Evolutionary conservation across 2,888 invertebrate genomes (phyloP).

Genomic region (Physocephala rufipes): DNA sequence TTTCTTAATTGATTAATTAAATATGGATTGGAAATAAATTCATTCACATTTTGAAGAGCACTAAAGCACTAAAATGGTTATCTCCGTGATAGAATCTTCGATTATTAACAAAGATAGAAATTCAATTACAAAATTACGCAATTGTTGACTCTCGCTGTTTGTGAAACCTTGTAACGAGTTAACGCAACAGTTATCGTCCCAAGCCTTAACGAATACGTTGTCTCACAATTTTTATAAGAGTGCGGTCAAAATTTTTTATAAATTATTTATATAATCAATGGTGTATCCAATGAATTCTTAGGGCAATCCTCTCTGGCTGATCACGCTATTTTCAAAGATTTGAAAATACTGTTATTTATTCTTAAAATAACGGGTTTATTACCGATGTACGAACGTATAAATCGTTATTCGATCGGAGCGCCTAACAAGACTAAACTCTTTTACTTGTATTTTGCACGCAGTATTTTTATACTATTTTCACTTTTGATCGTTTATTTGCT

Average conservation of each 20-base stretch:
- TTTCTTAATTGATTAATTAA: constrained; percentile 1
- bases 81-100: constrained; percentile 19
- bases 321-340: constrained; percentile 53
- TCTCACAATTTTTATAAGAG: no score
- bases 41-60: background rate
- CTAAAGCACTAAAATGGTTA: background rate
- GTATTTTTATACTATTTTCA: constrained; percentile 53
- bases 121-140: constrained; percentile 20
- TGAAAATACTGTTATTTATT: constrained; percentile 52
- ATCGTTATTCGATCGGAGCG: constrained; percentile 54
- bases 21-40: background rate
- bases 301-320: constrained; percentile 35
- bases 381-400: constrained; percentile 56
- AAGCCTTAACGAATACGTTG: background rate
- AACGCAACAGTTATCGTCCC: background rate
- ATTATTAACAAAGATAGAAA: constrained; percentile 13
- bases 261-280: background rate
- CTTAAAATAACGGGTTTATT: constrained; percentile 57
- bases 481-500: constrained; percentile 57
- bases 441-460: constrained; percentile 55
- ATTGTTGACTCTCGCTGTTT: background rate
- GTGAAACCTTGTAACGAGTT: background rate
- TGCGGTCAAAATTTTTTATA: background rate
- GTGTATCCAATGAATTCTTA: constrained; percentile 44
- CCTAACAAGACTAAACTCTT: constrained; percentile 53